These are phyloP conservation scores for Trissoscelio sp. DNA, from an alignment of 2,888 invertebrate genomes.

Conservation along the genomic window DNA sequence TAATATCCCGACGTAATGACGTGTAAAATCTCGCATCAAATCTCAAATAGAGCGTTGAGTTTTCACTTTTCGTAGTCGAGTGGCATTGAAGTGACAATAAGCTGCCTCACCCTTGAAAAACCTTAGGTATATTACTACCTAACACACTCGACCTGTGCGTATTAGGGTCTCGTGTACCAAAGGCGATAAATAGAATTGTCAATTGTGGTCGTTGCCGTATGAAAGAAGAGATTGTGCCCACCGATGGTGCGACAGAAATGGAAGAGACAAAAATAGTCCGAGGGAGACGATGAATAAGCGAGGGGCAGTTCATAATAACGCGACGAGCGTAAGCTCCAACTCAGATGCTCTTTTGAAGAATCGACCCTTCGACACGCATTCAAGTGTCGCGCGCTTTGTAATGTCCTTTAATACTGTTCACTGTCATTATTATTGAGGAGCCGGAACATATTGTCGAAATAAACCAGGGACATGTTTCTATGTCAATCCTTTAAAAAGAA, in stretches of 20 bases:
- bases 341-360: conserved; percentile 81
- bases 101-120: conserved; percentile 65
- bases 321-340: conserved; percentile 73
- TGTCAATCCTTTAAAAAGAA: conserved; percentile 74
- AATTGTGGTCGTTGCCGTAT: conserved; percentile 70
- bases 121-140: conserved; percentile 67
- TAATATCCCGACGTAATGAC: conserved; percentile 55
- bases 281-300: conserved; percentile 39
- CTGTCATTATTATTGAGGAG: conserved; percentile 80
- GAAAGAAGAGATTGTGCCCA: conserved; percentile 63
- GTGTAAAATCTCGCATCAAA: conserved; percentile 59
- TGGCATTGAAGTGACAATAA: conserved; percentile 68
- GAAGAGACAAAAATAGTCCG: conserved; percentile 46
- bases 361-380: conserved; percentile 79
- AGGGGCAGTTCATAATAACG: conserved; percentile 79
- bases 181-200: conserved; percentile 71
- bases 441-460: conserved; percentile 80
- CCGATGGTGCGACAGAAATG: conserved; percentile 72
- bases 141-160: conserved; percentile 68
- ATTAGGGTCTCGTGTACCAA: conserved; percentile 65
- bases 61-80: conserved; percentile 68
- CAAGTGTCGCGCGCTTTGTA: conserved; percentile 81
- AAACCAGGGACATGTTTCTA: conserved; percentile 72
- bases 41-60: conserved; percentile 43
- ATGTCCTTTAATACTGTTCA: conserved; percentile 80